Percentiles rank a stretch among this genome's conserved stretches.
These are phyloP conservation scores for Proales similis DNA, from an alignment of 1,140 invertebrate species.

Conservation along the genomic window DNA sequence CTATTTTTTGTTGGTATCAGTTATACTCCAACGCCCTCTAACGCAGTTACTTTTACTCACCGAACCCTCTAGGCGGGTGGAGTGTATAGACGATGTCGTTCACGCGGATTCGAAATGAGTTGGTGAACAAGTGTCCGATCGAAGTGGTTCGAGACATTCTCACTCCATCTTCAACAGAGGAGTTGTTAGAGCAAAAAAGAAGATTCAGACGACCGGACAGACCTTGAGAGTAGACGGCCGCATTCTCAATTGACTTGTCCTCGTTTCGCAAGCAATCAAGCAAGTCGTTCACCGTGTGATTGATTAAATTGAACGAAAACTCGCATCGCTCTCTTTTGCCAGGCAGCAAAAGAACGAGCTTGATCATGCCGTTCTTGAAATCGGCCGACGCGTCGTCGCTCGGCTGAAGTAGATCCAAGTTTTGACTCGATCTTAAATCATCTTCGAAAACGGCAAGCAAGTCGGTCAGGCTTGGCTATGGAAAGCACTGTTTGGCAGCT, in stretches of 20 bases:
- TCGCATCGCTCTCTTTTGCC: constrained; percentile 18
- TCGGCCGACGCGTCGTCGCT: too few species aligned
- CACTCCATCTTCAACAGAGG: background rate
- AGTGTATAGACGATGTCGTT: background rate
- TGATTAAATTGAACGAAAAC: constrained; percentile 26
- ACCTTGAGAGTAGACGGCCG: constrained; percentile 16
- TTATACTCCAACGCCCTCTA: too few species aligned
- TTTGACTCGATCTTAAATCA: too few species aligned
- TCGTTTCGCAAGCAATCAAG: constrained; percentile 18
- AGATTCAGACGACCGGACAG: background rate
- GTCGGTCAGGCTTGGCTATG: too few species aligned
- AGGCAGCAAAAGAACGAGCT: constrained; percentile 1
- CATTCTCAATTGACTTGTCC: constrained; percentile 23
- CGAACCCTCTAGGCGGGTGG: background rate
- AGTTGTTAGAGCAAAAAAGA: background rate
- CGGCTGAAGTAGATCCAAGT: too few species aligned
- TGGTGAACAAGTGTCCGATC: background rate
- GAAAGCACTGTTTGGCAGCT: too few species aligned
- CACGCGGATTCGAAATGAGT: constrained; percentile 14
- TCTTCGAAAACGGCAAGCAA: too few species aligned
- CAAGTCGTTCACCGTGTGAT: background rate
- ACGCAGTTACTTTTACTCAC: too few species aligned
- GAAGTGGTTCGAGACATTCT: constrained; percentile 20
- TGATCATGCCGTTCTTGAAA: constrained; percentile 7
- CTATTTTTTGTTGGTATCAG: background rate